Evolutionary conservation across 2,888 invertebrate species (phyloP), one percentile per base, ranked within the genome.

Genomic region (Diarsia mendica): DNA sequence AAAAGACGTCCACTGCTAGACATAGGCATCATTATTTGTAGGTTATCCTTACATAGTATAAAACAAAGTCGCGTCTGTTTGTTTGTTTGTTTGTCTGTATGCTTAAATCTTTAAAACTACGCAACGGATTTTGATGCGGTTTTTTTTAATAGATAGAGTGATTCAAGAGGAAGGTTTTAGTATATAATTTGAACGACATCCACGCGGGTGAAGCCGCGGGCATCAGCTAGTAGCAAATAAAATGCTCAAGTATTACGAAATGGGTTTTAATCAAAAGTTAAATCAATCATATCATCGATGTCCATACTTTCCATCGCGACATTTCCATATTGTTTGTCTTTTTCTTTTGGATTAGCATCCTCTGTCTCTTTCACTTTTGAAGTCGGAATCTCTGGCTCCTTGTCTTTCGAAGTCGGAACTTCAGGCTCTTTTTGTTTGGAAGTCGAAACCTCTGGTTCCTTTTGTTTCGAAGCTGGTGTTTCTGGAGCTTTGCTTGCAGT

Each of bases 231-330:
- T n/a, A n/a, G n/a, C n/a, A n/a, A n/a, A n/a, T n/a, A 3, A 75
- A 77, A 77, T 2, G 23, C 44, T 2, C 5, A 20, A 64, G 1
- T 69, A 13, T 33, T 33, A 76, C 13, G 65, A 46, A 61, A 55
- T 20, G 0, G n/a, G 0, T 71, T 87, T 91, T 88, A 93, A 88
- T 93, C 93, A 90, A 93, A 91, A 9, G 93, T 93, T 65, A 94
- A 87, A 89, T 94, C 94, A 63, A 93, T 90, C 55, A 90, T 90
- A 65, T 89, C 86, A 82, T 92, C 90, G 4, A 91, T 74, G 18
- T 82, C 82, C 90, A 86, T 86, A 66, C 18, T 71, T 10, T 85
- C 80, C 13, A 65, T 39, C 0, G 73, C 67, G 13, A 23, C 39
- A 46, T 10, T 69, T 4, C 28, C 53, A 13, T 61, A 49, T 18